phyloP scores from a whole-genome alignment of 2,113 vertebrate species.

The Aleadryas rufinucha region DNA sequence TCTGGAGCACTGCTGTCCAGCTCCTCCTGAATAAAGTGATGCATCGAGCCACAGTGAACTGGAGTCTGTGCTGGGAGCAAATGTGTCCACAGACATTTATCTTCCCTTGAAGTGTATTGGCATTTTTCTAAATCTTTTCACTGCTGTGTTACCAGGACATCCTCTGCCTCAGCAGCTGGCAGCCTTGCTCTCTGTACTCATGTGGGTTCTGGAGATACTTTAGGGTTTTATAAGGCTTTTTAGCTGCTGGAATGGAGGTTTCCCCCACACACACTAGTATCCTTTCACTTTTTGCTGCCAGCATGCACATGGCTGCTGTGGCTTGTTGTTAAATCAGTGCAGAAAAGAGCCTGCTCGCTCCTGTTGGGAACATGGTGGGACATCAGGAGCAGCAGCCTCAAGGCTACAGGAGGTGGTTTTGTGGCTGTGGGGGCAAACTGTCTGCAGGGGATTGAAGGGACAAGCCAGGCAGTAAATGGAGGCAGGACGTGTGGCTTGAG shows the following conservation, averaged over 20 bases:
- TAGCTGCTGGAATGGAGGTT: not conserved
- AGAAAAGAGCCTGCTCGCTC: not conserved
- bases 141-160: not conserved
- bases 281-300: not conserved
- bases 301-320: not conserved
- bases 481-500: not conserved
- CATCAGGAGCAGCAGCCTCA: not conserved
- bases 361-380: fast-evolving
- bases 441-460: not conserved
- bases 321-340: not conserved
- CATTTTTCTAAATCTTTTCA: not conserved
- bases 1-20: conserved; percentile 39
- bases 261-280: not conserved
- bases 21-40: not conserved
- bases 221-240: conserved; percentile 19
- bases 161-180: conserved; percentile 13
- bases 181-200: not conserved
- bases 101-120: conserved; percentile 9
- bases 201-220: conserved; percentile 26
- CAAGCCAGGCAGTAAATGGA: not conserved
- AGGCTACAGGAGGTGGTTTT: not conserved
- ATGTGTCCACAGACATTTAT: not conserved
- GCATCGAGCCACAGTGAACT: not conserved
- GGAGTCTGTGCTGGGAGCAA: not conserved
- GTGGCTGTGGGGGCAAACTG: not conserved